Conservation (phyloP, 2,113 vertebrate genomes). For the Corvus moneduloides region DNA sequence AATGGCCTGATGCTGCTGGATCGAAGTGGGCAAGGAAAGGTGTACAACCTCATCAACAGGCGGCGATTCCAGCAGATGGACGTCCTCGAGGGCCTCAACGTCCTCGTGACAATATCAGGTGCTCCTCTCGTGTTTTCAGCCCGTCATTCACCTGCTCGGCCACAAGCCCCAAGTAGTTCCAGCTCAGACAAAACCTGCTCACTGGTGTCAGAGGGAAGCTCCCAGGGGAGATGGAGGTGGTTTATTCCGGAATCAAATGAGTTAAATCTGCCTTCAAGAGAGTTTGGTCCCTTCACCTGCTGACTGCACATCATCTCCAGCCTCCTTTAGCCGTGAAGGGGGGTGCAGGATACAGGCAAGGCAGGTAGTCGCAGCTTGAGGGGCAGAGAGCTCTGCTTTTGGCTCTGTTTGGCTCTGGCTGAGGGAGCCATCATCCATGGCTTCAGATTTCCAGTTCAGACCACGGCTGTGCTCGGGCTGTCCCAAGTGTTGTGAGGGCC, state of each 20-base stretch:
- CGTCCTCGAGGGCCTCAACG: constrained; percentile 95
- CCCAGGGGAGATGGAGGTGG: not conserved
- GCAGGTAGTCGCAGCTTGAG: not conserved
- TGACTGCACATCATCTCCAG: not conserved
- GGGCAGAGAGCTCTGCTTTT: not conserved
- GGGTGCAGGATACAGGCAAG: not conserved
- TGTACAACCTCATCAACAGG: constrained; percentile 97
- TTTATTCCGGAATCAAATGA: not conserved
- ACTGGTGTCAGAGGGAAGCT: not conserved
- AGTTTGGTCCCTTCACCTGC: not conserved
- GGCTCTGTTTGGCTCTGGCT: not conserved
- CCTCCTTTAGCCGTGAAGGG: not conserved
- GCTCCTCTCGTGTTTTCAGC: accelerated
- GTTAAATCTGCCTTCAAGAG: not conserved
- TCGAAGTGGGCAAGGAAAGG: constrained; percentile 95
- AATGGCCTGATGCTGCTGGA: constrained; percentile 98
- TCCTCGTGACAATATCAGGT: constrained; percentile 99
- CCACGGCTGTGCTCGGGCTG: not conserved
- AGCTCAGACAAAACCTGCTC: not conserved
- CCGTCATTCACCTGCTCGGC: accelerated
- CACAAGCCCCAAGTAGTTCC: accelerated
- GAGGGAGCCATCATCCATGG: not conserved
- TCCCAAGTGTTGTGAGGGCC: accelerated
- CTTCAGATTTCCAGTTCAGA: not conserved
- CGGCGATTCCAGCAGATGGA: constrained; percentile 99